Evolutionary conservation across 2,797 vertebrate species (phyloP), one percentile per base, ranked within the genome.

Genomic region (Mareca strepera): DNA sequence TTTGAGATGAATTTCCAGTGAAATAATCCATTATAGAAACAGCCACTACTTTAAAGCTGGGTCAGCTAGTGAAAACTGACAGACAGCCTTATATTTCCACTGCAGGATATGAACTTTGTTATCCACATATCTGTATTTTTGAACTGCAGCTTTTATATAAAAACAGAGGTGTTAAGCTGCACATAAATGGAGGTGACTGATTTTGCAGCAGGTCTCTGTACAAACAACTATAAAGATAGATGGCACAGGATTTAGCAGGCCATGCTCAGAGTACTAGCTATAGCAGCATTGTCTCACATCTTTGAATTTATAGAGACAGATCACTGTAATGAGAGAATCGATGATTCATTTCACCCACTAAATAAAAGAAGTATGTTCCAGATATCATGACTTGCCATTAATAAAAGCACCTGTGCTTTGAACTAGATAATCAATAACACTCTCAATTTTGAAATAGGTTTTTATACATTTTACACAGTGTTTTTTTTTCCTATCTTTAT

Each of bases 361-460:
- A 93, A 96, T 77, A 96, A 94, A 91, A 95, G 50, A 95, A 82
- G 59, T 52, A 75, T 91, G 85, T 82, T 96, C 83, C 90, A 95
- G 78, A 84, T 88, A 86, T 84, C 92, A 84, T 86, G 76, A 75
- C 72, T 83, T 86, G 68, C 62, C 84, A 43, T 88, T 94, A 93
- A 91, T 46, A 90, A 94, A 96, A 93, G 60, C 80, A 90, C 60
- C 70, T 83, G 53, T 59, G 28, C 63, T 91, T 80, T 94, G 88
- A 80, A 55, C 75, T 80, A 67, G 67, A 80, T 95, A 94, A 92
- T 88, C 85, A 88, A 52, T 78, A 89, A 82, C 72, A 92, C 12
- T 79, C 76, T 29, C 58, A 2, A 0, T 67, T 96, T 88, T 92
- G 62, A 58, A 86, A 43, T 9, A 58, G 26, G 2, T 23, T 74